Evolutionary conservation across 2,797 vertebrate genomes (phyloP).

Genomic region (Tachyglossus aculeatus): DNA sequence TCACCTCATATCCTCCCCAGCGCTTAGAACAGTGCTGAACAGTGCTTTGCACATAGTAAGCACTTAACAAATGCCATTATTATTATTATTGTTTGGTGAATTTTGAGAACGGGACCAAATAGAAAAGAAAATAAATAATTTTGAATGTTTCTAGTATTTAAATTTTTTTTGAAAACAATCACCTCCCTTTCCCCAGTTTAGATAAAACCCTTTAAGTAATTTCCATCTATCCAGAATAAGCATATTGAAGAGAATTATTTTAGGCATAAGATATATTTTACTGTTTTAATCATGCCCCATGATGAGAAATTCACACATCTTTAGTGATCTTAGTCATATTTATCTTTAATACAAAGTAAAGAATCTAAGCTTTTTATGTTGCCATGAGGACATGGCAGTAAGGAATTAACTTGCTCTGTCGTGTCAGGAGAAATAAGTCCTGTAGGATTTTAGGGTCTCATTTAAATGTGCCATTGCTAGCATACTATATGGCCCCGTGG

Average conservation of each 20-base stretch:
- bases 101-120: background rate
- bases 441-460: background rate
- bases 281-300: background rate
- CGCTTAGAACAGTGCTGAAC: background rate
- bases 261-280: background rate
- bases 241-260: slow-evolving; percentile 6
- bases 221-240: background rate
- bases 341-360: slow-evolving; percentile 8
- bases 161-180: background rate
- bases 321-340: slow-evolving; percentile 21
- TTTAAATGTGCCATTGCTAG: background rate
- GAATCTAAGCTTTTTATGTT: background rate
- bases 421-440: background rate
- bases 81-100: too few species aligned
- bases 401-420: background rate
- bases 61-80: too few species aligned
- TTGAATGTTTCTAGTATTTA: background rate
- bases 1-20: too few species aligned
- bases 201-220: background rate
- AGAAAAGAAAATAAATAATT: background rate
- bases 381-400: background rate
- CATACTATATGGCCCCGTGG: background rate
- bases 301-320: background rate
- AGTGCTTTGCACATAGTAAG: background rate
- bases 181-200: background rate